Percentiles rank a stretch among this genome's conserved stretches.
phyloP scores from a whole-genome alignment of 2,113 vertebrate species.

The Leptosomus discolor region DNA sequence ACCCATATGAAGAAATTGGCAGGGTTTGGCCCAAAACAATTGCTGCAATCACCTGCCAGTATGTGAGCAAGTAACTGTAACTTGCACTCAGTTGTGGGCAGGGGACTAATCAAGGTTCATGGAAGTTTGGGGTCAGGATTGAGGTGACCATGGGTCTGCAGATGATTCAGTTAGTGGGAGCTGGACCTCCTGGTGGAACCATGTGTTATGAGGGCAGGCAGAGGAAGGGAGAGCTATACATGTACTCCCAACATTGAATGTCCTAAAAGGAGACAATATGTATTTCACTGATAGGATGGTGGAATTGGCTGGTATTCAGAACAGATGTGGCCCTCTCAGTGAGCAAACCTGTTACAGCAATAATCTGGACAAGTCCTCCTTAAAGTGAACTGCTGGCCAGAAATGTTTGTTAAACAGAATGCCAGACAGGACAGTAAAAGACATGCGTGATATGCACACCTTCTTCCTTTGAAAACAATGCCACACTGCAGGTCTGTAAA shows the following conservation, averaged over 20 bases:
- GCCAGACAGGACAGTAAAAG: neutral
- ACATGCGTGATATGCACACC: accelerated
- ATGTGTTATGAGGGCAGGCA: neutral
- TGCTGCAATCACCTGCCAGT: neutral
- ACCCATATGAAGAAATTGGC: neutral
- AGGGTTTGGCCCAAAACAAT: neutral
- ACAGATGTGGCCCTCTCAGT: neutral
- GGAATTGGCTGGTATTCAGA: neutral
- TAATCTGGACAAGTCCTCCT: neutral
- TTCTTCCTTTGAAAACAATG: neutral
- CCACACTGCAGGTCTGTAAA: neutral
- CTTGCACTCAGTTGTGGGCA: neutral
- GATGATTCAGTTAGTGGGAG: neutral
- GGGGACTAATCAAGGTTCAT: neutral
- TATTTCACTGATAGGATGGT: neutral
- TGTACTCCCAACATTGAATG: neutral
- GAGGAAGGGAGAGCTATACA: neutral
- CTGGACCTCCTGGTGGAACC: neutral
- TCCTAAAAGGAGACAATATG: neutral
- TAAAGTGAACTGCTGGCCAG: neutral
- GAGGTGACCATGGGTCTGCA: neutral
- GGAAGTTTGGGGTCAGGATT: neutral
- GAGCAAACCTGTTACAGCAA: neutral
- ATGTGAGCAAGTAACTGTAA: neutral
- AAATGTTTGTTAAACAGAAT: neutral